Conservation (phyloP, 92 coral and sea anemone genomes). For the Heteractis magnifica region DNA sequence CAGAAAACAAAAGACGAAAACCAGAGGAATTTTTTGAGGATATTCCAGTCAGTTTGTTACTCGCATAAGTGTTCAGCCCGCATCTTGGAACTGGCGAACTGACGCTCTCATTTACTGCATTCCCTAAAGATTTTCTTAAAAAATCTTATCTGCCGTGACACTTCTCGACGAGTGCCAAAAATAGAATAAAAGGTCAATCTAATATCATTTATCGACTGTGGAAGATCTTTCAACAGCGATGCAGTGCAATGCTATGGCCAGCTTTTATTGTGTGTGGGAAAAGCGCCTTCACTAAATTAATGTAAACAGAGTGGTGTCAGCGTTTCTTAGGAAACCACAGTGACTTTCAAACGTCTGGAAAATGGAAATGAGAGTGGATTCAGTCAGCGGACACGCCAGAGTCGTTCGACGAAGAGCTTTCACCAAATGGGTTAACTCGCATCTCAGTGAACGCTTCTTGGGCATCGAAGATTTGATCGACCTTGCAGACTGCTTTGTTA, state of each 20-base stretch:
- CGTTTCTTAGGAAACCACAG: slow-evolving; percentile 19
- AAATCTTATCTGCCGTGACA: neutral
- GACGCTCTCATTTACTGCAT: neutral
- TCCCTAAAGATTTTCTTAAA: neutral
- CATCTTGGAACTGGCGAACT: no score
- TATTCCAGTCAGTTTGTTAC: neutral
- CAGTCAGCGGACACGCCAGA: slow-evolving; percentile 53
- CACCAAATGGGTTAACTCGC: slow-evolving; percentile 86
- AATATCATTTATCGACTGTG: neutral
- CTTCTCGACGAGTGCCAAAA: neutral
- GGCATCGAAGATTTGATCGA: slow-evolving; percentile 71
- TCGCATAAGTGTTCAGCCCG: no score
- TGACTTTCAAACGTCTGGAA: neutral
- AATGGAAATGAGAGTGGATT: slow-evolving; percentile 27
- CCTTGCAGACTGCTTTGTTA: slow-evolving; percentile 51
- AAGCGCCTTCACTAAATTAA: neutral
- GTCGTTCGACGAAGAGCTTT: slow-evolving; percentile 80
- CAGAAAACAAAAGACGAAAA: neutral
- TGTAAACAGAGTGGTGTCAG: neutral
- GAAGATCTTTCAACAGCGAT: neutral
- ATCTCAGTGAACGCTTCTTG: slow-evolving; percentile 43
- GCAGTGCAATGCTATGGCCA: neutral
- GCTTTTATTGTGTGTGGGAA: neutral
- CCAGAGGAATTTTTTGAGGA: neutral
- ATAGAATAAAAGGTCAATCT: neutral